Percentiles rank a stretch among this genome's conserved stretches.
These are phyloP conservation scores for Dasypus novemcinctus DNA, from an alignment of 2,113 vertebrate genomes.

Conservation along the genomic window DNA sequence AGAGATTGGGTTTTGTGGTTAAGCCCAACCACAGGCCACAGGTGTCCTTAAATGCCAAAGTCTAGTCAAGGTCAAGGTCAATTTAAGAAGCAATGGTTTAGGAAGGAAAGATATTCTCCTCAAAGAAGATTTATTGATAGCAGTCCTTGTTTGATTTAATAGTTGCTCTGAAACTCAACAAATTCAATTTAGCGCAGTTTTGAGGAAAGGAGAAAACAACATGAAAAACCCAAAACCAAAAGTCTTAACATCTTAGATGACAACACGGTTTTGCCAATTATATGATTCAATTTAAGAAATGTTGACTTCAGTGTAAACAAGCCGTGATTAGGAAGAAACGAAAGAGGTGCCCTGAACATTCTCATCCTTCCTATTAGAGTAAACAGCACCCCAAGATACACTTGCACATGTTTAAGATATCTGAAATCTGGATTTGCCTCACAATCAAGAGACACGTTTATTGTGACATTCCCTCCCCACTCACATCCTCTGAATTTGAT, in stretches of 20 bases:
- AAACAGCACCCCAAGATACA: accelerated
- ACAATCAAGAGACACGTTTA: accelerated
- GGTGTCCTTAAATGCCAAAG: slow-evolving; percentile 75
- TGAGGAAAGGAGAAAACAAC: neutral
- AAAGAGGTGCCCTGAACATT: neutral
- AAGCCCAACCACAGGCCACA: slow-evolving; percentile 83
- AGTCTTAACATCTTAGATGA: neutral
- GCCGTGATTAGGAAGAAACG: neutral
- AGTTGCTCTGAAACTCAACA: slow-evolving; percentile 44
- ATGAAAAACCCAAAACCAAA: neutral
- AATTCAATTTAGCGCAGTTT: neutral
- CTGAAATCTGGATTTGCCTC: neutral
- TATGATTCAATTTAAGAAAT: neutral
- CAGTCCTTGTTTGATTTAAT: neutral
- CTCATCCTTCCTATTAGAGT: accelerated
- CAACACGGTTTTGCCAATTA: neutral
- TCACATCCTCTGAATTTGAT: too few species aligned
- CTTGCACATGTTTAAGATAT: accelerated
- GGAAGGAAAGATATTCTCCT: slow-evolving; percentile 43
- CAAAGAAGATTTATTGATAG: neutral
- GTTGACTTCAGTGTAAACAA: neutral
- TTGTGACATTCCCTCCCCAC: neutral
- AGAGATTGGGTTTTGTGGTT: slow-evolving; percentile 85
- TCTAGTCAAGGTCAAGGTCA: slow-evolving; percentile 84
- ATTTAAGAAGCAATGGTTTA: neutral